These are phyloP conservation scores for Lasioglossum malachurum DNA, from an alignment of 2,888 invertebrate species.

Conservation along the genomic window DNA sequence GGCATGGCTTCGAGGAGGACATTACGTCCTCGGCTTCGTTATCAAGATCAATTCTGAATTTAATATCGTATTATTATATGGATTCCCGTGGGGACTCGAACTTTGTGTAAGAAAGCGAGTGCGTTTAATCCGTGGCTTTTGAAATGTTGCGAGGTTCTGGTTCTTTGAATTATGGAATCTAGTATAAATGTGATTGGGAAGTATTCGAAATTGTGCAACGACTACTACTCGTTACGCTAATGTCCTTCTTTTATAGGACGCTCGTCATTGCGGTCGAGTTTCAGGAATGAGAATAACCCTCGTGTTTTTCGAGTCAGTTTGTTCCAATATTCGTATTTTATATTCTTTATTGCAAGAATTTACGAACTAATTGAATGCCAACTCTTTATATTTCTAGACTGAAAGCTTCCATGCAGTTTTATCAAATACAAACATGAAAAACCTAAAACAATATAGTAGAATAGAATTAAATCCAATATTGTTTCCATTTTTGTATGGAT, in stretches of 20 bases:
- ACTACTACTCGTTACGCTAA: neutral
- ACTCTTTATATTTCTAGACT: neutral
- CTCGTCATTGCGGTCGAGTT: neutral
- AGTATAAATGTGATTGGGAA: neutral
- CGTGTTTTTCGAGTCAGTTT: neutral
- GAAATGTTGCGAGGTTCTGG: neutral
- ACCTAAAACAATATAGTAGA: neutral
- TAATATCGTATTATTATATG: conserved; percentile 4
- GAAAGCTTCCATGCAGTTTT: neutral
- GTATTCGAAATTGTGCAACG: neutral
- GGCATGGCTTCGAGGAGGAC: conserved; percentile 1
- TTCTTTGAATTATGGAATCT: neutral
- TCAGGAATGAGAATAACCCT: too few relatives aligned
- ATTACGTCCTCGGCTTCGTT: conserved; percentile 1
- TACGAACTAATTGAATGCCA: neutral
- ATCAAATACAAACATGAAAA: neutral
- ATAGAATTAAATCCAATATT: too few relatives aligned
- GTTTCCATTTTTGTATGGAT: neutral
- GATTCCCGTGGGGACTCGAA: neutral
- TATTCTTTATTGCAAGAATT: neutral
- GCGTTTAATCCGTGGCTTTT: neutral
- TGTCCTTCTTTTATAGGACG: neutral
- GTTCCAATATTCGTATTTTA: neutral
- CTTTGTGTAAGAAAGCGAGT: neutral
- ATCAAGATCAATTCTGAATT: conserved; percentile 14